Evolutionary conservation across 2,888 invertebrate species (phyloP).

Genomic region (Drosophila longiperda): DNA sequence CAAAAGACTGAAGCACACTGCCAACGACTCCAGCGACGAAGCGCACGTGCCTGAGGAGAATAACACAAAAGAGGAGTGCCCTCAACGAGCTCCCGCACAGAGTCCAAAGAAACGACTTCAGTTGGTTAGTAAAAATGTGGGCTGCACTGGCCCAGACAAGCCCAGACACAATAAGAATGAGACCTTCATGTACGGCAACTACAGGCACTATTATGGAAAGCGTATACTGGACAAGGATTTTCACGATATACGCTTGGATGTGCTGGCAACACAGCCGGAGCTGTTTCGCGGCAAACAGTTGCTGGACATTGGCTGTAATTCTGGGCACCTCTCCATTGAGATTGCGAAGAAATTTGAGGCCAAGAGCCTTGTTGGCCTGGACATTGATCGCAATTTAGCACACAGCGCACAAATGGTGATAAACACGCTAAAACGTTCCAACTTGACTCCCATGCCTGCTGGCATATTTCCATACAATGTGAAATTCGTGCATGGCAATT

Average conservation of each 20-base stretch:
- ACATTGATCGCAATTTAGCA: constrained; percentile 92
- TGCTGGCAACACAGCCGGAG: constrained; percentile 87
- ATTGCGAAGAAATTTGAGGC: constrained; percentile 90
- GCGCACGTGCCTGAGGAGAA: no score
- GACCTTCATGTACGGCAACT: constrained; percentile 83
- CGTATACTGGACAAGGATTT: no score
- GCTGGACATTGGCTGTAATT: constrained; percentile 95
- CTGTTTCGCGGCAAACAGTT: constrained; percentile 91
- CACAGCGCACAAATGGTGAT: constrained; percentile 72
- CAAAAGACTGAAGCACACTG: constrained; percentile 51
- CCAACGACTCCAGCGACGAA: neutral
- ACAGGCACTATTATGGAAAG: constrained; percentile 88
- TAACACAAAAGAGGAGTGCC: no score
- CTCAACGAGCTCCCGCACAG: constrained; percentile 26
- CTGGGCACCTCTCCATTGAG: constrained; percentile 91
- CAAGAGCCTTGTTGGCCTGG: constrained; percentile 90
- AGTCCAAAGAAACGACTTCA: constrained; percentile 66
- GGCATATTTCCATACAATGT: constrained; percentile 91
- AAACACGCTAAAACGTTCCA: constrained; percentile 55
- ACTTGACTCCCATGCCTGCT: constrained; percentile 18
- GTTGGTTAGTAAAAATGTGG: constrained; percentile 5
- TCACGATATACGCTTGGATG: no score
- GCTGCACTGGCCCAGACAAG: constrained; percentile 6
- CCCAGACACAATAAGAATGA: constrained; percentile 50
- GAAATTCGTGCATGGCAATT: constrained; percentile 92